phyloP scores from a whole-genome alignment of 37 sponge, comb jelly and placozoan genomes.

The Sycon ciliatum region DNA sequence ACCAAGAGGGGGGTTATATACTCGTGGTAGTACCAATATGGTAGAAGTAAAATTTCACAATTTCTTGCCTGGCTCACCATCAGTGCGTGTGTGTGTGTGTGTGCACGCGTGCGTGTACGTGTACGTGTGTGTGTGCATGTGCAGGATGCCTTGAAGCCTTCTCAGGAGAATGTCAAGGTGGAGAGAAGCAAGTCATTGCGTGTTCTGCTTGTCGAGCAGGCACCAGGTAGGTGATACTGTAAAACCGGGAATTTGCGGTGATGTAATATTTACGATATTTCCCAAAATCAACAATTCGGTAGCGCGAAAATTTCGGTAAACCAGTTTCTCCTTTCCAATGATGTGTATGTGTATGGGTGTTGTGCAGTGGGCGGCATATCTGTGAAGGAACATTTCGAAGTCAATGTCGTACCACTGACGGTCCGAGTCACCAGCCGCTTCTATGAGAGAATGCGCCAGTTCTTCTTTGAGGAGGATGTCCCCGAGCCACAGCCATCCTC shows the following conservation, averaged over 20 bases:
- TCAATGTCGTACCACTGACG: conserved; percentile 82
- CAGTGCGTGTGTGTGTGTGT: not conserved
- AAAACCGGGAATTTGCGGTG: too few species aligned
- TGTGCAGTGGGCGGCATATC: conserved; percentile 79
- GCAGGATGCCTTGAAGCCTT: conserved; percentile 58
- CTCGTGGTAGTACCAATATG: too few species aligned
- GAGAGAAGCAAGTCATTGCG: conserved; percentile 62
- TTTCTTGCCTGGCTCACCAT: too few species aligned
- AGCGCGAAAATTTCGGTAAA: too few species aligned
- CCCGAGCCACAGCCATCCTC: too few species aligned
- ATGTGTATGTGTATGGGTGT: too few species aligned
- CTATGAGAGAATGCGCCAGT: conserved; percentile 69
- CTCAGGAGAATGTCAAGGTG: conserved; percentile 41
- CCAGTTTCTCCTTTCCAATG: too few species aligned
- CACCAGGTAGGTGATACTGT: conserved; percentile 45
- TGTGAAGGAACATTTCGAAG: conserved; percentile 85
- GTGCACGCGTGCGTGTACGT: not conserved
- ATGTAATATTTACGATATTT: too few species aligned
- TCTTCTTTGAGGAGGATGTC: conserved; percentile 69
- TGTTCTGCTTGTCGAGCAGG: conserved; percentile 62
- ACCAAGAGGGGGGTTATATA: too few species aligned
- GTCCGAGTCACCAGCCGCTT: conserved; percentile 65
- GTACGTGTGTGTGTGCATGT: conserved; percentile 44
- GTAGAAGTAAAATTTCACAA: too few species aligned
- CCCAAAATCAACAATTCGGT: too few species aligned